Evolutionary conservation across 2,113 vertebrate genomes (phyloP), one percentile per base, ranked within the genome.

Genomic region (Oophaga pumilio): DNA sequence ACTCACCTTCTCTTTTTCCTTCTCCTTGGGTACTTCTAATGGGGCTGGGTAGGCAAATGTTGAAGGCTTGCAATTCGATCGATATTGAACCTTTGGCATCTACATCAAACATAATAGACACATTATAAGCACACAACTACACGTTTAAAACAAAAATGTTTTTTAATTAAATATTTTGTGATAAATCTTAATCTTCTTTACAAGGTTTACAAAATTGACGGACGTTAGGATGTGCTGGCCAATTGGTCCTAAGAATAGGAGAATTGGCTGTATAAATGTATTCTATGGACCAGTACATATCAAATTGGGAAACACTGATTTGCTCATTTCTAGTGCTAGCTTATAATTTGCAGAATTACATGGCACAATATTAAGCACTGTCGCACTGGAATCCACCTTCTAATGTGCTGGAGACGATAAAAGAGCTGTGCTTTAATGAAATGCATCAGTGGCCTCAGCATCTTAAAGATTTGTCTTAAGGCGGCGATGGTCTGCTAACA

Each of bases 11-110:
- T 99, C 98, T 91, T 99, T 99, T 91, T 99, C 98, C 68, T 99
- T 99, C 92, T 99, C 98, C 86, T 99, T 99, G 76, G 98, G 98
- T 89, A 99, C 98, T 93, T 99, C 98, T 90, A 99, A 94, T 77
- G 98, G 97, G 1, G 98, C 97, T 12, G 98, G 98, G 91, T 99
- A 99, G 52, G 98, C 98, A 60, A 99, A 99, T 14, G 98, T 99
- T 84, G 98, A 99, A 33, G 98, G 98, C 90, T 99, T 99, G 91
- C 98, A 99, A 94, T 99, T 99, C 89, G 98, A 99, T 88, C 97
- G 95, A 93, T 99, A 99, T 92, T 99, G 98, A 91, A 99, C 98
- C 93, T 99, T 99, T 8, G 98, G 98, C 98, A 99, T 99, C 98
- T 99, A 92, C 81, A 91, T 13, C 20, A 11, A 33, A 71, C 89